These are phyloP conservation scores for Anoncus sp. DNA, from an alignment of 2,888 invertebrate species.

Conservation along the genomic window DNA sequence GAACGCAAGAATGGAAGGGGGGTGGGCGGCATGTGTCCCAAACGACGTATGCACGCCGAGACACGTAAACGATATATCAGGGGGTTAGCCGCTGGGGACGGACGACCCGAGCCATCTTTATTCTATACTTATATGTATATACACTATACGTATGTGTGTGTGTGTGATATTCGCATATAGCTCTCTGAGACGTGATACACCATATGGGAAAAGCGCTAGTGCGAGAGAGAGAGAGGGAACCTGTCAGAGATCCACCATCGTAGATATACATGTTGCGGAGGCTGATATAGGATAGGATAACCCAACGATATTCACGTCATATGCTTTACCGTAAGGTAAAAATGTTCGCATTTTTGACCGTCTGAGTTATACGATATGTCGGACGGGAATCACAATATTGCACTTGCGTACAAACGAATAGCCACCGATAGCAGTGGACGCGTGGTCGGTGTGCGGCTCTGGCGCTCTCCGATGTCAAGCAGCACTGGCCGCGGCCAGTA, in stretches of 20 bases:
- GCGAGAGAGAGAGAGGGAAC: conserved; percentile 7
- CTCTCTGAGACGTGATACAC: conserved; percentile 79
- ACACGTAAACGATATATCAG: conserved; percentile 83
- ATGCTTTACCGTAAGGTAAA: conserved; percentile 13
- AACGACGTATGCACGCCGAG: conserved; percentile 82
- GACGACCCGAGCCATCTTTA: conserved; percentile 82
- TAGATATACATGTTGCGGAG: conserved; percentile 67
- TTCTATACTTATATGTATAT: conserved; percentile 77
- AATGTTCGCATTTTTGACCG: conserved; percentile 18
- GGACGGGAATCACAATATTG: conserved; percentile 1
- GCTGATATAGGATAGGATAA: conserved; percentile 44
- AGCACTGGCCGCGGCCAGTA: no score
- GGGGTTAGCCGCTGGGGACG: conserved; percentile 83
- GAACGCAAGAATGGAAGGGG: conserved; percentile 60
- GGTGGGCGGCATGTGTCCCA: conserved; percentile 80
- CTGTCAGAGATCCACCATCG: conserved; percentile 68
- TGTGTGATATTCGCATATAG: conserved; percentile 77
- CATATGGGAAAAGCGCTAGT: conserved; percentile 69
- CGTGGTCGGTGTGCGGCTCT: no score
- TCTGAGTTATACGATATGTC: not conserved
- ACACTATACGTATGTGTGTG: conserved; percentile 47
- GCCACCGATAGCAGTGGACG: no score
- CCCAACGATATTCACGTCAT: conserved; percentile 43
- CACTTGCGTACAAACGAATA: not conserved
- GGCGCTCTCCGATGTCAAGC: no score